Evolutionary conservation across 1,140 invertebrate species (phyloP), one percentile per base, ranked within the genome.

Genomic region (Aphidius ervi): DNA sequence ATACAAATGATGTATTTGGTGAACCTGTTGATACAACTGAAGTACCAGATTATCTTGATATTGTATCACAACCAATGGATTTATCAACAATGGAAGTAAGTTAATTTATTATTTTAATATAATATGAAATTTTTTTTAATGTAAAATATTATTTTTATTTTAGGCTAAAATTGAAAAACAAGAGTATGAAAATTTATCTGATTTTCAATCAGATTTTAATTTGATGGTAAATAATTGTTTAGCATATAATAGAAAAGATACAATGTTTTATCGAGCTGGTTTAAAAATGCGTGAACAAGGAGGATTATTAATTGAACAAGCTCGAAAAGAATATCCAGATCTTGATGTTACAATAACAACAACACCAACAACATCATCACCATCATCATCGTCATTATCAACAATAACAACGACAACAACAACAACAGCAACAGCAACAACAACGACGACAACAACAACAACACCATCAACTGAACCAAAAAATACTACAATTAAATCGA

Each of bases 21-120:
- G 91, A 97, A 74, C 96, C 96, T 3, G 96, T 98, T 1, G 92
- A 97, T 72, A 82, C 87, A 8, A 86, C 88, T 56, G 94, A 97
- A 83, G 92, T 9, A n/a, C 92, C 93, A 49, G 95, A 97, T 78
- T 99, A 98, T 79, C 85, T 89, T 52, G 88, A 93, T 10, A 90
- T 97, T 57, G 94, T 99, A 1, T 89, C 93, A 59, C 82, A 93
- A 65, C 96, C 97, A 0, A 99, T 99, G 95, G 96, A 98, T 77
- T 84, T 98, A 46, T 91, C 91, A 49, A 98, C 95, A 0, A 98
- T 99, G 92, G 77, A 83, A 66, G 81, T 80, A 55, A 87, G 49
- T 10, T 37, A 49, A 58, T 48, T 55, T 56, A 6, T 56, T 5
- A n/a, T 45, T 20, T 2, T 40, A 39, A 31, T 9, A 37, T 6